phyloP scores from a whole-genome alignment of 1,140 invertebrate genomes.

The Drosophila suzukii region DNA sequence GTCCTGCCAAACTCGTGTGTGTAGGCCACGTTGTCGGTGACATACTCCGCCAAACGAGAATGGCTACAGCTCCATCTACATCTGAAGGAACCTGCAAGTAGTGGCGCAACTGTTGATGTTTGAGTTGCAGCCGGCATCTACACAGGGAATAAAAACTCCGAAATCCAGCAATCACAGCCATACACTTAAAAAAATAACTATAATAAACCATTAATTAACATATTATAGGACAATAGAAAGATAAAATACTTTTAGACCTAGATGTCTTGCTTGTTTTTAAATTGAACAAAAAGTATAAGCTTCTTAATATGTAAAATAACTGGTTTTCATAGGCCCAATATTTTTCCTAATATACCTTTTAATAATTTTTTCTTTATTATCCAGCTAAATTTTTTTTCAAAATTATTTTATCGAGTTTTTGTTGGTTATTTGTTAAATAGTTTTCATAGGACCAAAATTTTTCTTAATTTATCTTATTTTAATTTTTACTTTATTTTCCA shows the following conservation, averaged over 20 bases:
- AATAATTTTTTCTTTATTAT: no score
- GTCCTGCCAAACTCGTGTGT: conserved; percentile 60
- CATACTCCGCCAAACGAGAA: conserved; percentile 66
- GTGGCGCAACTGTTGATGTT: conserved; percentile 46
- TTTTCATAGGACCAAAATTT: no score
- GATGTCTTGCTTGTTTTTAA: no score
- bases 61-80: conserved; percentile 24
- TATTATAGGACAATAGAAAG: not conserved
- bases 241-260: no score
- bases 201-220: not conserved
- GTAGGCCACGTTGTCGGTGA: conserved; percentile 64
- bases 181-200: not conserved
- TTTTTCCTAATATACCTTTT: no score
- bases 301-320: no score
- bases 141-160: conserved; percentile 1
- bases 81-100: conserved; percentile 30
- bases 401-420: no score
- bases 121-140: conserved; percentile 16
- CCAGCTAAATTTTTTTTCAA: no score
- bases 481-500: not conserved
- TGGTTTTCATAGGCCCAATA: no score
- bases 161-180: conserved; percentile 8
- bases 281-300: no score
- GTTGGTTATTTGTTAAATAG: no score
- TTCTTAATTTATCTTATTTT: not conserved